Percentiles rank a stretch among this genome's conserved stretches.
These are phyloP conservation scores for Artemia franciscana DNA, from an alignment of 1,140 invertebrate species.

Conservation along the genomic window DNA sequence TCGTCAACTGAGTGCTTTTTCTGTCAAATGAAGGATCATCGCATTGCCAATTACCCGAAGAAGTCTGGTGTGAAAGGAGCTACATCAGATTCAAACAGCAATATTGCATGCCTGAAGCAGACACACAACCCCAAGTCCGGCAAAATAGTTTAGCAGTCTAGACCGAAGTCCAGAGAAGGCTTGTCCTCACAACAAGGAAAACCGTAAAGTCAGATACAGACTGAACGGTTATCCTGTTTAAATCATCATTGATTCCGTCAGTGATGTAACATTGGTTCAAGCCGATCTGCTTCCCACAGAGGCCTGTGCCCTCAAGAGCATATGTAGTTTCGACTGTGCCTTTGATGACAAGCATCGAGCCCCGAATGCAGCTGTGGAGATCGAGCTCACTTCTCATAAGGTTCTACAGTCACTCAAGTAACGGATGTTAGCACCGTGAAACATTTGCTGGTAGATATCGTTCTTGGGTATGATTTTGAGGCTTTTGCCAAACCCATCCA, in stretches of 20 bases:
- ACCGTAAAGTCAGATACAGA: neutral
- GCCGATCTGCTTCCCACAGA: neutral
- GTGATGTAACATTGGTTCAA: neutral
- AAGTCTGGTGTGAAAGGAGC: too few relatives aligned
- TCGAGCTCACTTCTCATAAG: neutral
- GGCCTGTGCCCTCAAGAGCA: neutral
- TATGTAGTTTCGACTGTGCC: neutral
- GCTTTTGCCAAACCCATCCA: neutral
- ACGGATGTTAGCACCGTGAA: neutral
- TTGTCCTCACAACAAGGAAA: neutral
- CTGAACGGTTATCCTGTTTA: neutral
- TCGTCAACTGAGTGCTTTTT: too few relatives aligned
- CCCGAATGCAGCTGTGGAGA: neutral
- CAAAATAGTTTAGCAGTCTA: neutral
- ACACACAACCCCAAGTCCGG: too few relatives aligned
- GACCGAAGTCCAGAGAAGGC: neutral
- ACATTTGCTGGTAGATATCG: neutral
- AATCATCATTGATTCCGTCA: neutral
- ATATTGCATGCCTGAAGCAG: too few relatives aligned
- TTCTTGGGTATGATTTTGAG: neutral
- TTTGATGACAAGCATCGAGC: neutral
- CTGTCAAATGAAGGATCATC: too few relatives aligned
- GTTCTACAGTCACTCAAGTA: neutral
- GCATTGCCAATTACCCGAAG: too few relatives aligned
- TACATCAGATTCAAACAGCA: too few relatives aligned